These are phyloP conservation scores for Falcaria lacertinaria DNA, from an alignment of 2,888 invertebrate genomes.

Conservation along the genomic window DNA sequence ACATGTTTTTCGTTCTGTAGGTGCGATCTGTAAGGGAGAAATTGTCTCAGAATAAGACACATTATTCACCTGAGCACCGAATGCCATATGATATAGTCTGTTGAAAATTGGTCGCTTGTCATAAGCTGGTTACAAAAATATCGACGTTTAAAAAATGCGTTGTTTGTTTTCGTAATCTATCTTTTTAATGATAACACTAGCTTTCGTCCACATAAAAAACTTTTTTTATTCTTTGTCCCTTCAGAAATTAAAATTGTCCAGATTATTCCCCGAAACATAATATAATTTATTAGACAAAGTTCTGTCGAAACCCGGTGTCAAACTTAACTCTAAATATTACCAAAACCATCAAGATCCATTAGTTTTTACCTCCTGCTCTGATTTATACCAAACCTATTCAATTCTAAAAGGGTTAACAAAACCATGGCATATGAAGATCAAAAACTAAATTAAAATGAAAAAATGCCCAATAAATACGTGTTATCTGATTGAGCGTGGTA, in stretches of 20 bases:
- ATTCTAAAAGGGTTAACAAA: conserved; percentile 4
- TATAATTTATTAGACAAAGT: too few relatives aligned
- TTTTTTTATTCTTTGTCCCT: too few relatives aligned
- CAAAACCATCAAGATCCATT: too few relatives aligned
- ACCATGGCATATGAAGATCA: conserved; percentile 5
- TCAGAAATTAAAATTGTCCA: too few relatives aligned
- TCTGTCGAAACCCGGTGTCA: too few relatives aligned
- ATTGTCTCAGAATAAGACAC: conserved; percentile 53
- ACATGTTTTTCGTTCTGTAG: conserved; percentile 67
- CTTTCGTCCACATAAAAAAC: too few relatives aligned
- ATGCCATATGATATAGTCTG: conserved; percentile 15
- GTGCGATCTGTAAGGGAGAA: conserved; percentile 62
- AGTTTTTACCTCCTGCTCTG: not conserved
- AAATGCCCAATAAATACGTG: conserved; percentile 50
- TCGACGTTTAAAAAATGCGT: not conserved
- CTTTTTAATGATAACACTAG: too few relatives aligned
- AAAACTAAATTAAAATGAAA: conserved; percentile 39
- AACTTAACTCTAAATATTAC: too few relatives aligned
- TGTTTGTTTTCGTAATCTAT: too few relatives aligned
- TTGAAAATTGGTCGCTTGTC: conserved; percentile 21
- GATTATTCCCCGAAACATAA: too few relatives aligned
- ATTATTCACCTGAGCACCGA: conserved; percentile 40
- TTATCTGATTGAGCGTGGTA: conserved; percentile 67
- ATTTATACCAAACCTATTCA: not conserved
- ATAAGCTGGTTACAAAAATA: conserved; percentile 2